These are phyloP conservation scores for Lagodon rhomboides DNA, from an alignment of 2,797 vertebrate species.

Conservation along the genomic window DNA sequence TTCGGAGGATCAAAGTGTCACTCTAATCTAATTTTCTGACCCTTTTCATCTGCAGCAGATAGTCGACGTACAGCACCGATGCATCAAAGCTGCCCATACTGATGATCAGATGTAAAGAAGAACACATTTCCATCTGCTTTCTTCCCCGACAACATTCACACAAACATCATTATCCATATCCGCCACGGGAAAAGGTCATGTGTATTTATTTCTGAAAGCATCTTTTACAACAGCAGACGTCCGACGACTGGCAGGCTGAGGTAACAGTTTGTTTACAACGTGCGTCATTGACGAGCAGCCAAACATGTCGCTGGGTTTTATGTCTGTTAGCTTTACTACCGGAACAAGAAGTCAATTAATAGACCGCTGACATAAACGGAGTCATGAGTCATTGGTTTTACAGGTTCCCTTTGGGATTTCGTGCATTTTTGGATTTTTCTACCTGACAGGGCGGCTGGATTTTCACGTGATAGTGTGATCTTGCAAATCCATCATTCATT, in stretches of 20 bases:
- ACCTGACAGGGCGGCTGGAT: too few relatives aligned
- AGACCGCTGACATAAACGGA: not conserved
- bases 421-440: not conserved
- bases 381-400: not conserved
- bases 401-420: not conserved
- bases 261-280: not conserved
- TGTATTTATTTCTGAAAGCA: not conserved
- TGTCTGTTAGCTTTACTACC: not conserved
- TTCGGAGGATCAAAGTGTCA: constrained; percentile 39
- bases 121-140: not conserved
- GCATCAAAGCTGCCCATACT: not conserved
- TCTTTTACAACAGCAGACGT: not conserved
- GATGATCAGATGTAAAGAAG: not conserved
- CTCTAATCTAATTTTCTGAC: constrained; percentile 27
- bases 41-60: constrained; percentile 7
- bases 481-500: too few relatives aligned
- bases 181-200: not conserved
- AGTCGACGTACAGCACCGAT: not conserved
- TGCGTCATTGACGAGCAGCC: not conserved
- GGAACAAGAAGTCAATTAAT: not conserved
- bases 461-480: too few relatives aligned
- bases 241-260: not conserved
- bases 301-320: not conserved
- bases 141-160: not conserved
- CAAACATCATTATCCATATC: not conserved